phyloP scores from a whole-genome alignment of 2,888 invertebrate species.

The Tribolium freemani region DNA sequence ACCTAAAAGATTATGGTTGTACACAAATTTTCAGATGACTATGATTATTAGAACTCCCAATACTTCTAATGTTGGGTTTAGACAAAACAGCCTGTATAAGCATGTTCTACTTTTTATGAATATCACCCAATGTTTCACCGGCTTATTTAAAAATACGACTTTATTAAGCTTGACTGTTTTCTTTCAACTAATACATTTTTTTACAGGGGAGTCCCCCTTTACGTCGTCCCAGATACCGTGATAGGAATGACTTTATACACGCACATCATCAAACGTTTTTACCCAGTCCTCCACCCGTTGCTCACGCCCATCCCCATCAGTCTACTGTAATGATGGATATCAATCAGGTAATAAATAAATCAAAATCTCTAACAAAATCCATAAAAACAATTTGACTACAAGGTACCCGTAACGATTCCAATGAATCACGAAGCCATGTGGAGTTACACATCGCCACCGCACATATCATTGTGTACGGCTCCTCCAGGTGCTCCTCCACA shows the following conservation, averaged over 20 bases:
- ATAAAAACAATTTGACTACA: slow-evolving; percentile 53
- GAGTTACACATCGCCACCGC: slow-evolving; percentile 67
- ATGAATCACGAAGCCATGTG: slow-evolving; percentile 70
- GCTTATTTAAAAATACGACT: too few species aligned
- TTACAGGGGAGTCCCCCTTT: slow-evolving; percentile 70
- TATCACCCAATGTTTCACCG: too few species aligned
- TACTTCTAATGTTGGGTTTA: too few species aligned
- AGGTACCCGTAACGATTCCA: slow-evolving; percentile 73
- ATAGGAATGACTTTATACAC: slow-evolving; percentile 64
- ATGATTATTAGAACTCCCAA: too few species aligned
- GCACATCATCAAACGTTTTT: slow-evolving; percentile 63
- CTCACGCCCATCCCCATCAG: slow-evolving; percentile 64
- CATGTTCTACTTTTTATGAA: too few species aligned
- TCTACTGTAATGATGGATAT: slow-evolving; percentile 68
- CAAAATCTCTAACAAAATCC: not conserved
- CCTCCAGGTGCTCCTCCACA: slow-evolving; percentile 67
- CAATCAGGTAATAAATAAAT: slow-evolving; percentile 58
- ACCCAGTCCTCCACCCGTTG: slow-evolving; percentile 68
- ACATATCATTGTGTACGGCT: slow-evolving; percentile 70
- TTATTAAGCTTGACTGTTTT: too few species aligned
- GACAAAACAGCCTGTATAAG: too few species aligned
- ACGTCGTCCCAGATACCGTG: slow-evolving; percentile 70
- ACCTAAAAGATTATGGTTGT: too few species aligned
- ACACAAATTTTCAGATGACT: too few species aligned
- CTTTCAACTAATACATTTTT: not conserved